A percentile compares a stretch with the other conserved stretches of the same genome.
Conservation (phyloP, 2,888 invertebrate species). For the Palloptera scutellata region DNA sequence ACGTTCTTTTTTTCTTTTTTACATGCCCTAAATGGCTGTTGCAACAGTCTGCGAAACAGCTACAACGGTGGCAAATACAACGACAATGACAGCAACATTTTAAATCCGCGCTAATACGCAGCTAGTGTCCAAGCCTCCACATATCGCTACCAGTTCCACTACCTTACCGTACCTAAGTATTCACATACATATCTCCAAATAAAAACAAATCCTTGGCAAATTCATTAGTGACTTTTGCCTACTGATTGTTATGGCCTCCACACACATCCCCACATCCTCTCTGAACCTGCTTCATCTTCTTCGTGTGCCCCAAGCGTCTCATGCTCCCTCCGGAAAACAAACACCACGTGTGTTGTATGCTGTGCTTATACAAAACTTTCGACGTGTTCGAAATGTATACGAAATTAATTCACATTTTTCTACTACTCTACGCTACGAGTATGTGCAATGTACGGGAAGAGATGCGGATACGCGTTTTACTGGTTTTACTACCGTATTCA, state of each 20-base stretch:
- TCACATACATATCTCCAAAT: not conserved
- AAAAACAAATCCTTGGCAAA: slow-evolving; percentile 39
- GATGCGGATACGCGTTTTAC: slow-evolving; percentile 3
- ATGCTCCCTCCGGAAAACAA: slow-evolving; percentile 2
- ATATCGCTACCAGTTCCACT: not conserved
- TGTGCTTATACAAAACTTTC: slow-evolving; percentile 40
- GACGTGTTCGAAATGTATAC: slow-evolving; percentile 50
- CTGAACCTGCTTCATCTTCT: not conserved
- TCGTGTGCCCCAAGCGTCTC: slow-evolving; percentile 10
- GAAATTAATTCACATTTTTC: slow-evolving; percentile 54
- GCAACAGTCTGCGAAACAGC: not conserved
- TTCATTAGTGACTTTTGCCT: slow-evolving; percentile 50
- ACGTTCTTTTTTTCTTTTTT: slow-evolving; percentile 20
- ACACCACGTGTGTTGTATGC: slow-evolving; percentile 31
- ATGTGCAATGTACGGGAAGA: too few relatives aligned
- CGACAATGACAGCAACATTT: slow-evolving; percentile 14
- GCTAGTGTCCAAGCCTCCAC: not conserved
- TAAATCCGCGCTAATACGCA: slow-evolving; percentile 27
- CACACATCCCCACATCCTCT: not conserved
- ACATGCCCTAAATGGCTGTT: not conserved
- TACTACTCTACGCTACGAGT: too few relatives aligned
- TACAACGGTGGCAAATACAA: too few relatives aligned
- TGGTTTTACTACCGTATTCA: slow-evolving; percentile 20
- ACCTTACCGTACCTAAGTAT: slow-evolving; percentile 9
- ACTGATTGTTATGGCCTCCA: too few relatives aligned